phyloP scores from a whole-genome alignment of 2,797 vertebrate species.

The Scarus forsteni region DNA sequence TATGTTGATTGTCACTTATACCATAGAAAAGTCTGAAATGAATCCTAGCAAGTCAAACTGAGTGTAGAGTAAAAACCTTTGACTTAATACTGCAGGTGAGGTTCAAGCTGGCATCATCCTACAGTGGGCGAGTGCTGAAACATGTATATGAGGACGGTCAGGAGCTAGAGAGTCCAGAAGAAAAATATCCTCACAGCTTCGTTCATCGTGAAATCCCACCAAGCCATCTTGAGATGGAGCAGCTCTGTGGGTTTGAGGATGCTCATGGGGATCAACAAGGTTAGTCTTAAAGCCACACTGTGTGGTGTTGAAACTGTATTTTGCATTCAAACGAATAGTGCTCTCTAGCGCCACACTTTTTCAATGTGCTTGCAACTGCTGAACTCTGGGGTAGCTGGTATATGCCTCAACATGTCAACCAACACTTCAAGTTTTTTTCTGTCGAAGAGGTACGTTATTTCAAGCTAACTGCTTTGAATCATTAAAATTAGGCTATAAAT shows the following conservation, averaged over 20 bases:
- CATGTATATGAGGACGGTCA: conserved; percentile 97
- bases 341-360: too few relatives aligned
- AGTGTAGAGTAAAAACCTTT: conserved; percentile 7
- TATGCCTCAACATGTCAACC: too few relatives aligned
- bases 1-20: neutral
- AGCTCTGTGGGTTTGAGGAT: conserved; percentile 81
- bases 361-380: too few relatives aligned
- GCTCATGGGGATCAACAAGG: conserved; percentile 62
- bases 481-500: too few relatives aligned
- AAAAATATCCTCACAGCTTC: conserved; percentile 91
- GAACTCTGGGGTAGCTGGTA: too few relatives aligned
- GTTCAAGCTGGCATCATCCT: conserved; percentile 95
- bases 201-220: conserved; percentile 87
- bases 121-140: conserved; percentile 94
- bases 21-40: neutral
- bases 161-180: conserved; percentile 92
- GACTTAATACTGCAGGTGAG: conserved; percentile 78
- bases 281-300: neutral
- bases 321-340: too few relatives aligned
- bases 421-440: too few relatives aligned
- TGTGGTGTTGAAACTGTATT: too few relatives aligned
- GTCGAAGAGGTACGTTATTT: too few relatives aligned
- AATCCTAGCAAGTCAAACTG: conserved; percentile 8
- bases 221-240: conserved; percentile 82
- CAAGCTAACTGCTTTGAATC: too few relatives aligned